Base-by-base conservation (phyloP, 2,113 vertebrate species). In the Lasiurus cinereus region DNA sequence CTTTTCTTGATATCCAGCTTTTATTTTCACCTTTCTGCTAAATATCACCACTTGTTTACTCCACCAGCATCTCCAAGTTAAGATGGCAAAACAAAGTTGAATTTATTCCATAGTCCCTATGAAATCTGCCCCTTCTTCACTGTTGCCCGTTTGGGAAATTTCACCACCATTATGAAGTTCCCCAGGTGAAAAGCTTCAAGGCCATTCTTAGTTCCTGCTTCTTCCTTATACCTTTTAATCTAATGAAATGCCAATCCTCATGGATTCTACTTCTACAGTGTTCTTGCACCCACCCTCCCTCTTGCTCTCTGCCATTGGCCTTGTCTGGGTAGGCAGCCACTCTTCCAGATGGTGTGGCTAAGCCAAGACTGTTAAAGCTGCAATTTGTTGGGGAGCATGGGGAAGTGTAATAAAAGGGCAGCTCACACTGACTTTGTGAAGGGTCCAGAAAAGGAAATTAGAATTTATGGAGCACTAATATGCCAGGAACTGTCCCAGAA, bases 1-100 rank as follows among this genome's bases (percentile, higher is more conserved):
- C 70, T 56, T 83, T 94, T 83, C 76, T 94, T 89, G 29, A 95
- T 83, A 76, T 87, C 56, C 31, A 92, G 24, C 59, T 91, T 78
- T 59, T 36, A 77, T 24, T 67, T 52, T 87, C 43, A 89, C 19
- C 46, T 86, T 70, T 87, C 72, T 83, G 21, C 21, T 91, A 74
- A 48, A 83, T 74, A 46, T 31, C 56, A 12, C 78, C 66, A 86
- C n/a, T 62, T 54, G 21, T 46, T 76, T 69, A 29, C 67, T 43
- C 64, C 3, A 80, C 64, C 24, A 54, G 59, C 59, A 82, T 73
- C 48, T 94, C 33, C 36, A 92, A 48, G 36, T 79, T 76, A 85
- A 77, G 52, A 92, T 6, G 21, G 59, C 27, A 59, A 85, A 82
- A 94, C 66, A 50, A 92, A 94, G 31, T 16, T 92, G 31, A 73